phyloP scores from a whole-genome alignment of 2,888 invertebrate genomes.

The Pherbina coryleti region DNA sequence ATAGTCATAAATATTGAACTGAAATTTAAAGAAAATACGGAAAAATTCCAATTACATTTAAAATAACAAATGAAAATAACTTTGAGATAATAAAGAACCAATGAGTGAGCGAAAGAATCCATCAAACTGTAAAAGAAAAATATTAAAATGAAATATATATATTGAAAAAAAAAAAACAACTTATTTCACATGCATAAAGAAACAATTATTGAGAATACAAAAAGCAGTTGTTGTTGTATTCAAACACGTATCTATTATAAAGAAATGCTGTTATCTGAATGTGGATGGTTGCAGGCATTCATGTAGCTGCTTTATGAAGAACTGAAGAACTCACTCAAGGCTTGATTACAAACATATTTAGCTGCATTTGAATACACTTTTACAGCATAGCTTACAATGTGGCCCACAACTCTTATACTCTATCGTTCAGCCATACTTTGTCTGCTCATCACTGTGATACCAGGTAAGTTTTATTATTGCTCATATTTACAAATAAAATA shows the following conservation, averaged over 20 bases:
- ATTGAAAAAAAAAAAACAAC: too few species aligned
- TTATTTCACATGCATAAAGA: background rate
- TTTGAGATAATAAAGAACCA: background rate
- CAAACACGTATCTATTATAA: too few species aligned
- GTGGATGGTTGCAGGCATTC: too few species aligned
- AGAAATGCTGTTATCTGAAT: too few species aligned
- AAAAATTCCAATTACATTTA: background rate
- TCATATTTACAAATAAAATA: too few species aligned
- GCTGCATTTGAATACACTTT: too few species aligned
- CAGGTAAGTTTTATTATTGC: constrained; percentile 15
- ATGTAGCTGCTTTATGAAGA: too few species aligned
- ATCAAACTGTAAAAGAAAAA: background rate
- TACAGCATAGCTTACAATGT: background rate
- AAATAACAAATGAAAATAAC: constrained; percentile 1
- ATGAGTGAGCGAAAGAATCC: background rate
- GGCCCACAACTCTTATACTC: background rate
- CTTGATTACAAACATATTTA: too few species aligned
- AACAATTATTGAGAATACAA: too few species aligned
- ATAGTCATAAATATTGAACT: background rate
- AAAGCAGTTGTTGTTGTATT: too few species aligned
- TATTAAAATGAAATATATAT: background rate
- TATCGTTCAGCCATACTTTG: background rate
- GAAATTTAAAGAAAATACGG: background rate
- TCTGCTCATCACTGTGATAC: constrained; percentile 12
- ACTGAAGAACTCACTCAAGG: too few species aligned